phyloP scores from a whole-genome alignment of 2,888 invertebrate species.

The Sphinx pinastri region DNA sequence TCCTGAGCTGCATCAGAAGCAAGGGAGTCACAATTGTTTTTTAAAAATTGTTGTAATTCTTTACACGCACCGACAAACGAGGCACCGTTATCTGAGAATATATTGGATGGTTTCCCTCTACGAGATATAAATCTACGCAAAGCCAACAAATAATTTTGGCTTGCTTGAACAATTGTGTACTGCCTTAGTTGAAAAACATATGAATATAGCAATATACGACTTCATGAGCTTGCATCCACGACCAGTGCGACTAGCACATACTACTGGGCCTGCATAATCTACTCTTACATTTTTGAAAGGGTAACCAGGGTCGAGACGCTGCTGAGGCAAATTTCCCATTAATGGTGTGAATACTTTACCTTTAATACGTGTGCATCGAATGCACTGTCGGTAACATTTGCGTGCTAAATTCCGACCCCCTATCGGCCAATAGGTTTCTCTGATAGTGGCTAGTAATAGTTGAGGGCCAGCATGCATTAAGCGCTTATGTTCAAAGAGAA shows the following conservation, averaged over 20 bases:
- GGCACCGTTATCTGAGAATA: conserved; percentile 37
- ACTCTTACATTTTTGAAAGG: conserved; percentile 34
- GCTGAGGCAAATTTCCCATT: conserved; percentile 40
- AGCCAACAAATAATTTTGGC: conserved; percentile 34
- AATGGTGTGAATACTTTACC: conserved; percentile 29
- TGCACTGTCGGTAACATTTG: too few relatives aligned
- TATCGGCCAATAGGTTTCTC: too few relatives aligned
- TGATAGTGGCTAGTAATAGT: too few relatives aligned
- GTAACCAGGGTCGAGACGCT: conserved; percentile 33
- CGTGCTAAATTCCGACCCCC: too few relatives aligned
- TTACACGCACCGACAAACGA: conserved; percentile 41
- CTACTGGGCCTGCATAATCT: conserved; percentile 39
- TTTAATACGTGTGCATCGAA: conserved; percentile 25
- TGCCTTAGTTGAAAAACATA: conserved; percentile 37
- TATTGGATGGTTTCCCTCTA: conserved; percentile 32
- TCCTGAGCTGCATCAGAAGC: too few relatives aligned
- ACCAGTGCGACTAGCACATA: conserved; percentile 27
- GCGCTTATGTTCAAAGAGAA: too few relatives aligned
- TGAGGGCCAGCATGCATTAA: too few relatives aligned
- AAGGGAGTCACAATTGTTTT: not conserved
- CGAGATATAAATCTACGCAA: conserved; percentile 40
- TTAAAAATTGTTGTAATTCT: conserved; percentile 32
- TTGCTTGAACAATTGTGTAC: conserved; percentile 39
- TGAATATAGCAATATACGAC: conserved; percentile 28
- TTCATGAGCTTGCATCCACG: too few relatives aligned